Percentiles rank a stretch among this genome's conserved stretches.
Conservation (phyloP, 2,888 invertebrate genomes). For the Orthosia gracilis region DNA sequence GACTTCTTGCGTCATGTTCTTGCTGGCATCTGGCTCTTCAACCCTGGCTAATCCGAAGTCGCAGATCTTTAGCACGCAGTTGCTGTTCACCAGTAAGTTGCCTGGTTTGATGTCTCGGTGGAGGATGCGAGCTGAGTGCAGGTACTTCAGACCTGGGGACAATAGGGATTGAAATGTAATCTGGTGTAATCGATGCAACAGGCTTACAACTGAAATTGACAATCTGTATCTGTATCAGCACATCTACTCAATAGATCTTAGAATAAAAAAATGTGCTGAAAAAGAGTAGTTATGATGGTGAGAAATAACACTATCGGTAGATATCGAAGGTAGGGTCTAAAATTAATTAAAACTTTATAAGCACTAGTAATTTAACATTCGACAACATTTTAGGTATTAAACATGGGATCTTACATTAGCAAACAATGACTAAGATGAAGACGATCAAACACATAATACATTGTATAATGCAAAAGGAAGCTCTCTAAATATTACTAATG, state of each 20-base stretch:
- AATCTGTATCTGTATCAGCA: no score
- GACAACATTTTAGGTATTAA: no score
- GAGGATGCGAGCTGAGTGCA: constrained; percentile 99
- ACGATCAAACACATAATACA: constrained; percentile 10
- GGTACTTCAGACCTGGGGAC: constrained; percentile 97
- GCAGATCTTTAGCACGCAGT: constrained; percentile 99
- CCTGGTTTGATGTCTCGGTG: constrained; percentile 99
- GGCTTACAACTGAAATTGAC: not conserved
- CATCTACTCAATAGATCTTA: no score
- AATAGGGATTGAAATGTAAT: not conserved
- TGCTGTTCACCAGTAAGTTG: constrained; percentile 99
- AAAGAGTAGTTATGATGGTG: no score
- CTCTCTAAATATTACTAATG: constrained; percentile 23
- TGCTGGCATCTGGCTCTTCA: constrained; percentile 98
- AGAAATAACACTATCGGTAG: no score
- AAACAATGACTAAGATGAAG: not conserved
- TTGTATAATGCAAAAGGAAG: constrained; percentile 20
- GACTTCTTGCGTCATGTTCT: constrained; percentile 99
- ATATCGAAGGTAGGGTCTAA: no score
- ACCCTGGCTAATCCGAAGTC: constrained; percentile 99
- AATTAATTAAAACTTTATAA: no score
- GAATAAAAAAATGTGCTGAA: not conserved
- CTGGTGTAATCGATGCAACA: no score
- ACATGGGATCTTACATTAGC: no score
- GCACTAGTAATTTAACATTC: no score